Evolutionary conservation across 2,797 vertebrate genomes (phyloP).

Genomic region (Betta splendens): DNA sequence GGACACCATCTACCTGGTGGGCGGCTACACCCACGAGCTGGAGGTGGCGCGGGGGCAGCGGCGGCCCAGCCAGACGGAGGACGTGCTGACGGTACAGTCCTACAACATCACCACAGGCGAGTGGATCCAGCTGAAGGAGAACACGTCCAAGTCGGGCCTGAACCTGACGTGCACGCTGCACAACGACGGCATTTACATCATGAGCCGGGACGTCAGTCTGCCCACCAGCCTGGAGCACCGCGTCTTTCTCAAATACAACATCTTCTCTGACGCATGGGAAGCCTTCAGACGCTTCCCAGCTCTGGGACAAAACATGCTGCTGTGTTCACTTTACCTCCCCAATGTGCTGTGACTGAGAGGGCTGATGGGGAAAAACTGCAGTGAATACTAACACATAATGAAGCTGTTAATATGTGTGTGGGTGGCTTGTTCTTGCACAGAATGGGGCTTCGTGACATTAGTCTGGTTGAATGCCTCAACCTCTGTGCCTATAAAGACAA

Average conservation of each 20-base stretch:
- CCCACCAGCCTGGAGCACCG: conserved; percentile 90
- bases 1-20: conserved; percentile 94
- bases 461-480: conserved; percentile 35
- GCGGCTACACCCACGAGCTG: conserved; percentile 90
- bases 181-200: conserved; percentile 95
- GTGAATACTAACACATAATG: conserved; percentile 1
- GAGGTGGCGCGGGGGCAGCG: conserved; percentile 76
- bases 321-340: conserved; percentile 93
- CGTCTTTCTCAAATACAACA: conserved; percentile 94
- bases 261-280: conserved; percentile 92
- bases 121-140: conserved; percentile 92
- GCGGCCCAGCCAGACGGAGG: conserved; percentile 85
- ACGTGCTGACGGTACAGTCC: conserved; percentile 90
- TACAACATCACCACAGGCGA: conserved; percentile 88
- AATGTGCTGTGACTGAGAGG: conserved; percentile 63
- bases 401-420: conserved; percentile 6
- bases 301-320: conserved; percentile 92
- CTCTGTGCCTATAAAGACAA: conserved; percentile 43
- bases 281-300: conserved; percentile 88
- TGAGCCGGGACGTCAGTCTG: conserved; percentile 91
- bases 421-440: conserved; percentile 40
- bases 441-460: conserved; percentile 20
- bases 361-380: background rate
- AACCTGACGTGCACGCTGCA: conserved; percentile 94
- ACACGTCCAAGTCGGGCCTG: conserved; percentile 92